Evolutionary conservation across 2,888 invertebrate genomes (phyloP).

Genomic region (Ephialtes manifestator): DNA sequence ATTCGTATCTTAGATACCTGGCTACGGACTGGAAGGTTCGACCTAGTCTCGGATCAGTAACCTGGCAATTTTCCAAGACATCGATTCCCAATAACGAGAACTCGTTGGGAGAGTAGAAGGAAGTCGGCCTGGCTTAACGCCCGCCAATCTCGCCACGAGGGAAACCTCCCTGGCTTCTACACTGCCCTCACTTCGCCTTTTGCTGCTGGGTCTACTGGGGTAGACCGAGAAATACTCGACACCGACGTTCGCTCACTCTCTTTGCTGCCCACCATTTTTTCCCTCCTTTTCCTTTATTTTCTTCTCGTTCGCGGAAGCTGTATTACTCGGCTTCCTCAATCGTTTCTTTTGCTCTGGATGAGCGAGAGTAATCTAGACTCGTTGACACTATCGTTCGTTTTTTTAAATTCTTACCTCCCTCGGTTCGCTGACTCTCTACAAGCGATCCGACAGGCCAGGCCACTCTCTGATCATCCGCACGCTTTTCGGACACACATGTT

Average conservation of each 20-base stretch:
- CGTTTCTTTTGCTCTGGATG: conserved; percentile 2
- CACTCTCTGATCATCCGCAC: conserved; percentile 38
- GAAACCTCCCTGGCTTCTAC: not conserved
- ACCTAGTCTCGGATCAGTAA: conserved; percentile 68
- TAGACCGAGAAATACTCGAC: conserved; percentile 6
- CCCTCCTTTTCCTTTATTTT: conserved; percentile 20
- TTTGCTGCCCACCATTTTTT: conserved; percentile 20
- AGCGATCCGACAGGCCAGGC: conserved; percentile 39
- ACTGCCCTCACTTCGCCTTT: not conserved
- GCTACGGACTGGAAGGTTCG: conserved; percentile 50
- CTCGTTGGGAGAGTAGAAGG: conserved; percentile 64
- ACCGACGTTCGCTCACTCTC: conserved; percentile 10
- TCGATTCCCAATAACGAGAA: conserved; percentile 72
- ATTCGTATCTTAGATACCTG: not conserved
- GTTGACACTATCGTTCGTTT: conserved; percentile 36
- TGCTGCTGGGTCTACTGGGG: conserved; percentile 18
- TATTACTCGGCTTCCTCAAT: conserved; percentile 22
- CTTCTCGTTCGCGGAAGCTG: conserved; percentile 18
- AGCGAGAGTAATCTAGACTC: conserved; percentile 27
- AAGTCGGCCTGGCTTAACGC: conserved; percentile 77
- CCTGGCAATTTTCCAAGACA: conserved; percentile 79
- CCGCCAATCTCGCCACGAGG: conserved; percentile 65
- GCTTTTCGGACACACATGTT: conserved; percentile 47
- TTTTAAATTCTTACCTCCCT: conserved; percentile 18
- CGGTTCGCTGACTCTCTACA: conserved; percentile 23